Percentiles rank a stretch among this genome's conserved stretches.
phyloP scores from a whole-genome alignment of 2,113 vertebrate genomes.

The Aspiorhynchus laticeps region DNA sequence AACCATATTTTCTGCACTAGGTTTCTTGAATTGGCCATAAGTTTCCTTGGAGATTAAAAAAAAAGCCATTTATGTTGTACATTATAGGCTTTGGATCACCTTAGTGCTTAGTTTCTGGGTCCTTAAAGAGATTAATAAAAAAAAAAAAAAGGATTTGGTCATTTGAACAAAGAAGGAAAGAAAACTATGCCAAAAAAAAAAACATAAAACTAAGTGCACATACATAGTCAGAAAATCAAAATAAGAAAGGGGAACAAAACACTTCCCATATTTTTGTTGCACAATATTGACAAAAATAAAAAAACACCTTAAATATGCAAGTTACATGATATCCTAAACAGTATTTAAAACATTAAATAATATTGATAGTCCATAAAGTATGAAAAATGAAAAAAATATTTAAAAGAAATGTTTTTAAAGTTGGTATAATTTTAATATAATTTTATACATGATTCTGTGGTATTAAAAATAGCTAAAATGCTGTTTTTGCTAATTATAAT shows the following conservation, averaged over 20 bases:
- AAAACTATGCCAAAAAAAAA: neutral
- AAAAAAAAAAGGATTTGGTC: no score
- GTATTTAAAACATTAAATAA: neutral
- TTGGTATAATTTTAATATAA: no score
- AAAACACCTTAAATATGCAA: neutral
- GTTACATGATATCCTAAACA: neutral
- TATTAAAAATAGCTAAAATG: neutral
- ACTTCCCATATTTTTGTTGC: neutral
- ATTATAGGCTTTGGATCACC: neutral
- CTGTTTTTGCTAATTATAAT: neutral
- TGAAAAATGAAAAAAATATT: neutral
- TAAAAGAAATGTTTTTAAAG: no score
- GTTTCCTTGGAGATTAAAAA: neutral
- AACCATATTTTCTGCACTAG: neutral
- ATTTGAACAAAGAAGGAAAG: neutral
- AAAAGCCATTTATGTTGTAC: neutral
- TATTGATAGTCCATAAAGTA: neutral
- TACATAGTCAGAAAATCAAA: neutral
- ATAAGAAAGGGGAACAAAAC: neutral
- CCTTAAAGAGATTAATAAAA: neutral
- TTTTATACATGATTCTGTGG: neutral
- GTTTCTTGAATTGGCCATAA: neutral
- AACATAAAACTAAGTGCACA: neutral
- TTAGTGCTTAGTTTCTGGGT: neutral
- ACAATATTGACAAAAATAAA: neutral